Conservation (phyloP, 2,888 invertebrate species). For the Galerucella nymphaeae region DNA sequence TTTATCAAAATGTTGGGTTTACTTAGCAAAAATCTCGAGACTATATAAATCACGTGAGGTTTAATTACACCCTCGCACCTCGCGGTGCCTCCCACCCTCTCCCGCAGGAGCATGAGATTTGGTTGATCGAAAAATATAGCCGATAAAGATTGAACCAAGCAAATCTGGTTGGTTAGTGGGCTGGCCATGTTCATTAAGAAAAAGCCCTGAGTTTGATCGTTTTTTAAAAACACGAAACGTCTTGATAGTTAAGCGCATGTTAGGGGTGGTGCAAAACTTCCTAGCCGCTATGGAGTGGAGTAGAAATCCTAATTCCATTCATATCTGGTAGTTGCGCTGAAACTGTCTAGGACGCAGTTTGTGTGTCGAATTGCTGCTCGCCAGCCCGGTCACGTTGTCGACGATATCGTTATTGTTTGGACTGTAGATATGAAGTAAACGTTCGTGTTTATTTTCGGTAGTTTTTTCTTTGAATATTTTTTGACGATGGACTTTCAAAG, state of each 20-base stretch:
- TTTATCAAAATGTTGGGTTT: not conserved
- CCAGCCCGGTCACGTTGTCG: slow-evolving; percentile 60
- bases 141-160: slow-evolving; percentile 54
- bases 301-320: slow-evolving; percentile 29
- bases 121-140: slow-evolving; percentile 49
- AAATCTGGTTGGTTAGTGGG: slow-evolving; percentile 62
- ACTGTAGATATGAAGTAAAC: slow-evolving; percentile 40
- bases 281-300: slow-evolving; percentile 40
- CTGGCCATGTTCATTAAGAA: slow-evolving; percentile 61
- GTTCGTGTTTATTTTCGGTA: slow-evolving; percentile 37
- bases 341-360: slow-evolving; percentile 51
- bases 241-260: slow-evolving; percentile 59
- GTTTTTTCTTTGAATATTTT: slow-evolving; percentile 33
- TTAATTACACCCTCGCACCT: slow-evolving; percentile 18
- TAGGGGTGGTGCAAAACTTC: slow-evolving; percentile 61
- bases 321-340: slow-evolving; percentile 55
- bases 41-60: slow-evolving; percentile 16
- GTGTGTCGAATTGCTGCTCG: slow-evolving; percentile 50
- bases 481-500: slow-evolving; percentile 94
- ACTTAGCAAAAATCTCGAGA: not conserved
- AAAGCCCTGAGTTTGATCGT: slow-evolving; percentile 60
- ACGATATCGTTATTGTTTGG: slow-evolving; percentile 41
- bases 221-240: slow-evolving; percentile 60
- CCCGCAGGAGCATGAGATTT: slow-evolving; percentile 27
- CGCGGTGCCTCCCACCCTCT: slow-evolving; percentile 19